A percentile compares a stretch with the other conserved stretches of the same genome.
Evolutionary conservation across 2,888 invertebrate genomes (phyloP).

Genomic region (Rugalucina vietnamica): DNA sequence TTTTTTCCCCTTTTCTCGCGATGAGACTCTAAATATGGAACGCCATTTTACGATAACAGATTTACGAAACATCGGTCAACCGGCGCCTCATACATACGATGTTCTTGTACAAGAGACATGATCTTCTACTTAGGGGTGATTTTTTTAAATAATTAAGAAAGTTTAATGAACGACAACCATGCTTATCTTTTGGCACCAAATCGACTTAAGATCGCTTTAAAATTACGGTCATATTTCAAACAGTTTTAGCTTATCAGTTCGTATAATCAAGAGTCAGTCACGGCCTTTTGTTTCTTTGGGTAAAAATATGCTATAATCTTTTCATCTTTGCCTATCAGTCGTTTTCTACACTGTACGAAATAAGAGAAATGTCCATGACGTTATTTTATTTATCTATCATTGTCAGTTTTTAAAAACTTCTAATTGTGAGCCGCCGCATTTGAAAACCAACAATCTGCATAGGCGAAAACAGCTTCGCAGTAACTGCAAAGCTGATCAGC

Average conservation of each 20-base stretch:
- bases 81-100: too few relatives aligned
- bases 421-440: too few relatives aligned
- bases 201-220: not conserved
- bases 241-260: not conserved
- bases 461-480: too few relatives aligned
- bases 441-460: too few relatives aligned
- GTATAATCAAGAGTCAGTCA: slow-evolving; percentile 7
- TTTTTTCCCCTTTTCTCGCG: too few relatives aligned
- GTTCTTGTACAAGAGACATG: too few relatives aligned
- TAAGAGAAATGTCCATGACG: not conserved
- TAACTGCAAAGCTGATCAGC: too few relatives aligned
- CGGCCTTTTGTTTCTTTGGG: not conserved
- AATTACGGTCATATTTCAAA: not conserved
- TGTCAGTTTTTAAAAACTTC: not conserved
- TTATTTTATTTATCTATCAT: slow-evolving; percentile 10
- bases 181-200: not conserved
- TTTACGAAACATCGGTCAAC: too few relatives aligned
- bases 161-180: not conserved
- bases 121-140: too few relatives aligned
- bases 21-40: too few relatives aligned
- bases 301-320: slow-evolving; percentile 5
- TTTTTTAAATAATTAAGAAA: not conserved
- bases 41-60: too few relatives aligned
- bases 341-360: not conserved
- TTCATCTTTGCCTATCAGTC: not conserved